Percentiles rank a stretch among this genome's conserved stretches.
phyloP scores from a whole-genome alignment of 1,140 invertebrate genomes.

The Anoplolepis gracilipes region DNA sequence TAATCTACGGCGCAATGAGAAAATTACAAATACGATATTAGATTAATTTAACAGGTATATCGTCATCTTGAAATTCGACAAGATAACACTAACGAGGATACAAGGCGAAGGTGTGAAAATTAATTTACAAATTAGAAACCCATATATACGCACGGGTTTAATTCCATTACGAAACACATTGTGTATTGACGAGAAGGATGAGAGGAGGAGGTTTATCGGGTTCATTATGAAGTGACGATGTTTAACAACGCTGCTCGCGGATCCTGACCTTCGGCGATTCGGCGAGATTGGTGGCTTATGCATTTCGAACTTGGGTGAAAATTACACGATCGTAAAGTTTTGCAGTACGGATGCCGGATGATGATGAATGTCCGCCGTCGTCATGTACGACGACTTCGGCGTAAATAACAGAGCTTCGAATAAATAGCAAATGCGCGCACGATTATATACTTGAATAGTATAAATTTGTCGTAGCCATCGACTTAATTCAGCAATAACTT shows the following conservation, averaged over 20 bases:
- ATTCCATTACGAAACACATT: slow-evolving; percentile 55
- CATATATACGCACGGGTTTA: not conserved
- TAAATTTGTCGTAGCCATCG: not conserved
- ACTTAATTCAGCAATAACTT: not conserved
- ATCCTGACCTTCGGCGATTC: slow-evolving; percentile 25
- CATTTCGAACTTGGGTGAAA: not conserved
- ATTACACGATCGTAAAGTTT: not conserved
- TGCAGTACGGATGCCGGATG: not conserved
- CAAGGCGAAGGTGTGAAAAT: not conserved
- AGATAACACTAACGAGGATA: slow-evolving; percentile 41
- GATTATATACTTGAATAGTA: not conserved
- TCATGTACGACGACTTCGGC: not conserved
- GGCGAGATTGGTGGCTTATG: not conserved
- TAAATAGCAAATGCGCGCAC: not conserved
- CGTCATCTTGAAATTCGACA: slow-evolving; percentile 1
- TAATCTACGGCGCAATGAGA: not conserved
- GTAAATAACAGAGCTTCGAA: slow-evolving; percentile 4
- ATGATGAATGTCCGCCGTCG: not conserved
- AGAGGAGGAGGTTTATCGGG: slow-evolving; percentile 4
- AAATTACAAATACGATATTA: slow-evolving; percentile 6
- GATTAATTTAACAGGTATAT: slow-evolving; percentile 50
- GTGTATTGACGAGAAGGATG: not conserved
- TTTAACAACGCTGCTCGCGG: slow-evolving; percentile 5
- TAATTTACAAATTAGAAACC: slow-evolving; percentile 52
- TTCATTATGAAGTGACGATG: slow-evolving; percentile 26